Evolutionary conservation across 2,888 invertebrate species (phyloP).

Genomic region (Caradrina clavipalpis): DNA sequence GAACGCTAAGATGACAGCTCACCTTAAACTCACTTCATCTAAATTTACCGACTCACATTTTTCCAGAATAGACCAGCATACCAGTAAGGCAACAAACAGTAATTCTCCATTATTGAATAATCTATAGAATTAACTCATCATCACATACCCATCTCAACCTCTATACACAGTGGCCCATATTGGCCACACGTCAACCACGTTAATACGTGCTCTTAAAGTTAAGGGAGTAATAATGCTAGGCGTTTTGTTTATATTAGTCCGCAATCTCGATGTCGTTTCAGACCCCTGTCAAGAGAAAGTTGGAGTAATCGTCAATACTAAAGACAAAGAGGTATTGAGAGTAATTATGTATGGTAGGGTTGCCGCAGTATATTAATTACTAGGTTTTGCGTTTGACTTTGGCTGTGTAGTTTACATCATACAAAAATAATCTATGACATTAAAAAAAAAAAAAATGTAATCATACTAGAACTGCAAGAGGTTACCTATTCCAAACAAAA

Average conservation of each 20-base stretch:
- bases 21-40: too few species aligned
- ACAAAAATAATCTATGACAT: too few species aligned
- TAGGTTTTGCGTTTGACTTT: not conserved
- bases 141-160: not conserved
- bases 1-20: too few species aligned
- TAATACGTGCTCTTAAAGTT: constrained; percentile 26
- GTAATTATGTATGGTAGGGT: constrained; percentile 50
- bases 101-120: not conserved
- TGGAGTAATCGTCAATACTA: constrained; percentile 47
- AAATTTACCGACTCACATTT: too few species aligned
- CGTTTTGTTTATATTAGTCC: constrained; percentile 46
- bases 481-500: too few species aligned
- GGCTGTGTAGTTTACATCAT: not conserved
- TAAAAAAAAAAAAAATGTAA: too few species aligned
- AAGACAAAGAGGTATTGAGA: constrained; percentile 53
- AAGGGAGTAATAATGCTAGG: constrained; percentile 19
- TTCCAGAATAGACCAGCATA: too few species aligned
- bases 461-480: too few species aligned
- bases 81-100: too few species aligned
- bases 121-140: not conserved
- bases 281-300: constrained; percentile 54
- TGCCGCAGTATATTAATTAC: constrained; percentile 12
- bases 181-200: constrained; percentile 19
- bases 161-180: constrained; percentile 13
- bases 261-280: constrained; percentile 33